These are phyloP conservation scores for Stenichneumon culpator DNA, from an alignment of 2,888 invertebrate species.

Conservation along the genomic window DNA sequence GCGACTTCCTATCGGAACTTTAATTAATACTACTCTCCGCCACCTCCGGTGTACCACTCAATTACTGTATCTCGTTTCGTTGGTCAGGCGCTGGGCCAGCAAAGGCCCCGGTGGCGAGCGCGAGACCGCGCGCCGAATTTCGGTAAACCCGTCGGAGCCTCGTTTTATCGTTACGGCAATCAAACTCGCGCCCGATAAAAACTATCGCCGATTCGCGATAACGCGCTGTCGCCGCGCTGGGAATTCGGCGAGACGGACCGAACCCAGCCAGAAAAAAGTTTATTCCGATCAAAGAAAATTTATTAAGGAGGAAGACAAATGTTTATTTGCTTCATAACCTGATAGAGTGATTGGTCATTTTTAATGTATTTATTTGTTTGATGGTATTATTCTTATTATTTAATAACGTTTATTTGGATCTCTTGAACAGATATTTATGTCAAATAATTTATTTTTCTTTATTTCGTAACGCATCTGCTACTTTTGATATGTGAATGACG, in stretches of 20 bases:
- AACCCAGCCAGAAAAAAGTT: not conserved
- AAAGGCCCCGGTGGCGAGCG: not conserved
- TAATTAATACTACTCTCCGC: slow-evolving; percentile 41
- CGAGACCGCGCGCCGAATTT: slow-evolving; percentile 8
- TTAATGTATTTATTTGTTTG: too few species aligned
- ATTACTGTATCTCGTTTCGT: slow-evolving; percentile 54
- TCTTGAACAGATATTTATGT: too few species aligned
- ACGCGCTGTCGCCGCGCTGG: not conserved
- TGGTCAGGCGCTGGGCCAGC: slow-evolving; percentile 9
- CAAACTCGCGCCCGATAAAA: slow-evolving; percentile 3
- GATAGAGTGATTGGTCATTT: too few species aligned
- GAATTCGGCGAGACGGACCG: not conserved
- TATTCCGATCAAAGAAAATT: too few species aligned
- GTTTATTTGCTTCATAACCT: too few species aligned
- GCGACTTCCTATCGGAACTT: slow-evolving; percentile 45
- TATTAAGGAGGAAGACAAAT: too few species aligned
- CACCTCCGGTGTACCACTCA: slow-evolving; percentile 38
- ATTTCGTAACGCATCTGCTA: too few species aligned
- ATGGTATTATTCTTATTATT: too few species aligned
- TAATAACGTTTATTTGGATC: too few species aligned
- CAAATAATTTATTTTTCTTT: too few species aligned
- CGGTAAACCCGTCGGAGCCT: slow-evolving; percentile 23
- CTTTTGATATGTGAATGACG: too few species aligned
- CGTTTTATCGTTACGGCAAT: slow-evolving; percentile 17
- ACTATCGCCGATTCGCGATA: slow-evolving; percentile 15